phyloP scores from a whole-genome alignment of 2,797 vertebrate species.

The Onychomys torridus region DNA sequence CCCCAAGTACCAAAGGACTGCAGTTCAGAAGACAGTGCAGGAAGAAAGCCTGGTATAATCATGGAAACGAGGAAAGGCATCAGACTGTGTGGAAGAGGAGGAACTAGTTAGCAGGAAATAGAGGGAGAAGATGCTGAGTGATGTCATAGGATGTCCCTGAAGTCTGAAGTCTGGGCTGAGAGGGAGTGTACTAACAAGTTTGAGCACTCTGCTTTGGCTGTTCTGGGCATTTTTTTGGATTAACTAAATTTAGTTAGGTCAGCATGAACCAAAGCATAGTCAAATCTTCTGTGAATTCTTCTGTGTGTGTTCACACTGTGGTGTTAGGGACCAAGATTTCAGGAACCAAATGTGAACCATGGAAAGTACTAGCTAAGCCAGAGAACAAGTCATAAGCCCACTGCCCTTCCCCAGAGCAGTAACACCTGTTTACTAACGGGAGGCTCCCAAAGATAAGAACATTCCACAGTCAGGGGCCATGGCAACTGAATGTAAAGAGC shows the following conservation, averaged over 20 bases:
- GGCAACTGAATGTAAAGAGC: too few species aligned
- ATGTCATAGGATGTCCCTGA: neutral
- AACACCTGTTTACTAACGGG: too few species aligned
- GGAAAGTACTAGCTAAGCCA: too few species aligned
- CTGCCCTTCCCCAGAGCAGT: too few species aligned
- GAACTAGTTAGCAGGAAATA: neutral
- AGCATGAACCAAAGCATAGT: neutral
- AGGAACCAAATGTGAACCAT: too few species aligned
- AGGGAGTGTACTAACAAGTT: fast-evolving
- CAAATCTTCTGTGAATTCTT: neutral
- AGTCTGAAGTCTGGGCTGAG: neutral
- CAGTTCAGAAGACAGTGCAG: neutral
- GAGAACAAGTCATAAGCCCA: too few species aligned
- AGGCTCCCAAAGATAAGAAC: too few species aligned
- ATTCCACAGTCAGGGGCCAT: too few species aligned
- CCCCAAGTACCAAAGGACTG: neutral
- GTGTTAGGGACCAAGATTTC: too few species aligned
- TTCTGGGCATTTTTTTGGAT: neutral
- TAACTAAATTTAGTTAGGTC: neutral
- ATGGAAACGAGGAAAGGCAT: neutral
- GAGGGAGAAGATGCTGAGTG: neutral
- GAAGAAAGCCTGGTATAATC: neutral
- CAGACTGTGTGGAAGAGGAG: neutral
- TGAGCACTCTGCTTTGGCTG: neutral
- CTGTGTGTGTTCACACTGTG: neutral